These are phyloP conservation scores for Drosophila seguyi DNA, from an alignment of 1,140 invertebrate genomes.

Conservation along the genomic window DNA sequence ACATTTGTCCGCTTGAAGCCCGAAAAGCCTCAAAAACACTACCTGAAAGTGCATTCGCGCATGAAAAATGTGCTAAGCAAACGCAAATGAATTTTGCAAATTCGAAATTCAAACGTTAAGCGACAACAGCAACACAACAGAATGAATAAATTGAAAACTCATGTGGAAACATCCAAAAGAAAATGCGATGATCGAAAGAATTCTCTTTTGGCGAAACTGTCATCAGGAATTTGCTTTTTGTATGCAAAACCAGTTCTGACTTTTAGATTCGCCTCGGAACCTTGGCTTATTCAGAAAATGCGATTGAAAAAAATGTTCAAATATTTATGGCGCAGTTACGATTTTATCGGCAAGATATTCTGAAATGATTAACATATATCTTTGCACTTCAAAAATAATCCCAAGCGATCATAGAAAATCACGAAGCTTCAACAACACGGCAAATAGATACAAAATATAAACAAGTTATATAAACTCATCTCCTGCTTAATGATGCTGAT, in stretches of 20 bases:
- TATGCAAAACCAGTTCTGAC: constrained; percentile 55
- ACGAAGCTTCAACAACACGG: background rate
- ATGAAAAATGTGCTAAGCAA: constrained; percentile 77
- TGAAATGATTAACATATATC: constrained; percentile 3
- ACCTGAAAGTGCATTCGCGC: constrained; percentile 59
- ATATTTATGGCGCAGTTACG: constrained; percentile 17
- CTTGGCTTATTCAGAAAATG: constrained; percentile 32
- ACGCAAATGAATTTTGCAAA: constrained; percentile 77
- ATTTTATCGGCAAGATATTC: background rate
- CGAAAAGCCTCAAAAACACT: constrained; percentile 35
- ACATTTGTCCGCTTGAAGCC: constrained; percentile 52
- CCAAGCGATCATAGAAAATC: background rate
- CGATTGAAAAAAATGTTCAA: constrained; percentile 11
- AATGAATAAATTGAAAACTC: constrained; percentile 55
- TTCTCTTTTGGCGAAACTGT: constrained; percentile 48
- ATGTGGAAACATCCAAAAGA: constrained; percentile 41
- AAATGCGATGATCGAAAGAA: constrained; percentile 43
- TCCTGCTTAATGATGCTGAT: constrained; percentile 51
- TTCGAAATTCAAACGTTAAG: constrained; percentile 71
- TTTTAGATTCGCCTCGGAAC: constrained; percentile 38
- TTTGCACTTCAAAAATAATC: background rate
- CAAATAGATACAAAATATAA: background rate
- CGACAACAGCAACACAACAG: constrained; percentile 43
- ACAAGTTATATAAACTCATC: constrained; percentile 16
- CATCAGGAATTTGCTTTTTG: constrained; percentile 44